Evolutionary conservation across 2,797 vertebrate species (phyloP).

Genomic region (Argya squamiceps): DNA sequence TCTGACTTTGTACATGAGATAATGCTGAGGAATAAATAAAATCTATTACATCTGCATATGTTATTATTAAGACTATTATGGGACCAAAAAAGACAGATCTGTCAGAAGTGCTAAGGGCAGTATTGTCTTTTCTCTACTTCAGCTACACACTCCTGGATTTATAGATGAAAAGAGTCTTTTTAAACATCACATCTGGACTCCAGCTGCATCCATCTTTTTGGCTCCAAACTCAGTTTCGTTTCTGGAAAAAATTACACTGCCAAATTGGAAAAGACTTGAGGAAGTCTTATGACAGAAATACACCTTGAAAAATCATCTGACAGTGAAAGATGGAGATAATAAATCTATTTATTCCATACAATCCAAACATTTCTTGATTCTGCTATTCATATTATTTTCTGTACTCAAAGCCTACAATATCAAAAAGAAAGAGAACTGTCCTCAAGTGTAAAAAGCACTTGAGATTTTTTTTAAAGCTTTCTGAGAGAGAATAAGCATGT

Average conservation of each 20-base stretch:
- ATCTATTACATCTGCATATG: not conserved
- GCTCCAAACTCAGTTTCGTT: not conserved
- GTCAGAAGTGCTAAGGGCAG: not conserved
- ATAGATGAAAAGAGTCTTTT: not conserved
- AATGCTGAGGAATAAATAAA: not conserved
- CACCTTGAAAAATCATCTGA: not conserved
- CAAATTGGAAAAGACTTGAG: not conserved
- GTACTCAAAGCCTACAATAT: not conserved
- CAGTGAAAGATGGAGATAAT: not conserved
- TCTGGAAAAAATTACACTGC: not conserved
- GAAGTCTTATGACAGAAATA: not conserved
- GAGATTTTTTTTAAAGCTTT: not conserved
- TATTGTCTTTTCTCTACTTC: not conserved
- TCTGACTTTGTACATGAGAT: not conserved
- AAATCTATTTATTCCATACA: not conserved
- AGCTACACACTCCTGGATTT: not conserved
- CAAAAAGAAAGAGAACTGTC: not conserved
- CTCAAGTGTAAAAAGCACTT: not conserved
- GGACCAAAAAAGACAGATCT: not conserved
- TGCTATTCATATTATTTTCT: not conserved
- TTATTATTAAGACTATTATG: not conserved
- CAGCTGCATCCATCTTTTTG: not conserved
- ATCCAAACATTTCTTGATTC: not conserved
- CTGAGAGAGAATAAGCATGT: not conserved
- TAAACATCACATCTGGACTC: not conserved